Evolutionary conservation across 2,797 vertebrate genomes (phyloP).

Genomic region (Prionace glauca): DNA sequence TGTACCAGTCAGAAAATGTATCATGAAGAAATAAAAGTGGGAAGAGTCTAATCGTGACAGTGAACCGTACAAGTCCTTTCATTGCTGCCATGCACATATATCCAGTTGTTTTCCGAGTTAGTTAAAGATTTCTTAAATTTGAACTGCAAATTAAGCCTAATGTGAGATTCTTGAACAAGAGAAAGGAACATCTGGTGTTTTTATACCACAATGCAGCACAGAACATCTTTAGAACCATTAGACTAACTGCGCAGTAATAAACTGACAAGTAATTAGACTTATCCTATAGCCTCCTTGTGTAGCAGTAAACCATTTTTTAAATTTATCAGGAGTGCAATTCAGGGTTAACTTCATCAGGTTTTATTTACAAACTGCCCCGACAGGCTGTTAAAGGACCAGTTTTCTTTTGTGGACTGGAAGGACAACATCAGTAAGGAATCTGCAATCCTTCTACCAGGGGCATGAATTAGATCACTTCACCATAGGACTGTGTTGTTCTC

Average conservation of each 20-base stretch:
- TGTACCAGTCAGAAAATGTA: not conserved
- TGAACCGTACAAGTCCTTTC: not conserved
- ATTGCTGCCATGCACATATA: not conserved
- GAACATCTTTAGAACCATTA: slow-evolving; percentile 12
- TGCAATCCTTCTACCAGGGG: not conserved
- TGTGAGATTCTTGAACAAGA: slow-evolving; percentile 7
- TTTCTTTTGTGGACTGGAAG: not conserved
- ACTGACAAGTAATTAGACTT: slow-evolving; percentile 27
- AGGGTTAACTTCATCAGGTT: slow-evolving; percentile 6
- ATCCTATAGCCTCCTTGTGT: not conserved
- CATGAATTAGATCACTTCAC: not conserved
- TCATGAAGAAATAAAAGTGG: not conserved
- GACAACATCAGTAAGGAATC: not conserved
- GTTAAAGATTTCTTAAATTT: not conserved
- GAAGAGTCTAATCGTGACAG: not conserved
- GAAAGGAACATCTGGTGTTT: not conserved
- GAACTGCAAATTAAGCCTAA: not conserved
- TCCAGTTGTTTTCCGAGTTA: not conserved
- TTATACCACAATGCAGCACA: not conserved
- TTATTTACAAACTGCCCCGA: slow-evolving; percentile 13
- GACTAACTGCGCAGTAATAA: not conserved
- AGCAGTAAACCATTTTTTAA: slow-evolving; percentile 22
- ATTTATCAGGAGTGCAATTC: slow-evolving; percentile 9
- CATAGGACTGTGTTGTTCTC: not conserved
- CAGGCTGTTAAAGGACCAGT: not conserved